A percentile compares a stretch with the other conserved stretches of the same genome.
These are phyloP conservation scores for Hypomecis atomaria DNA, from an alignment of 2,888 invertebrate species.

Conservation along the genomic window DNA sequence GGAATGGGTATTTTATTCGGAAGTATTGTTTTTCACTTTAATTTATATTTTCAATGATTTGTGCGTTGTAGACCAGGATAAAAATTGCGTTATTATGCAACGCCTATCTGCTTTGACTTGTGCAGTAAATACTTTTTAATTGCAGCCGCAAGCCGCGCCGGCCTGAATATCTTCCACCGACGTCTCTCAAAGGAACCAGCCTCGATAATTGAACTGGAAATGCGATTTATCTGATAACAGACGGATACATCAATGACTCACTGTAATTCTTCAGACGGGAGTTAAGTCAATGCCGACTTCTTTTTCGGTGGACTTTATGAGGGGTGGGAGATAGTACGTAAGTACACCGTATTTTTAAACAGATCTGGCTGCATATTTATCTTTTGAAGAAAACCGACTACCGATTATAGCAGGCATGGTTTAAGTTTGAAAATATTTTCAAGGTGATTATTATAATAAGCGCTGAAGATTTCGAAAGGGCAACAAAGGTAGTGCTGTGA, in stretches of 20 bases:
- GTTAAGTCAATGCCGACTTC: conserved; percentile 28
- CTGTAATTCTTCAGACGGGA: conserved; percentile 27
- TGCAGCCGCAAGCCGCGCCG: conserved; percentile 53
- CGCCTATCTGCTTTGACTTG: conserved; percentile 52
- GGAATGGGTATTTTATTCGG: too few species aligned
- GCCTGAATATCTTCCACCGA: conserved; percentile 60
- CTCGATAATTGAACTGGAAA: conserved; percentile 52
- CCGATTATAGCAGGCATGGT: conserved; percentile 3
- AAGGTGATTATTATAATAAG: background rate
- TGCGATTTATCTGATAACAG: conserved; percentile 50
- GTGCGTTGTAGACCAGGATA: too few species aligned
- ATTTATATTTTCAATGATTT: too few species aligned
- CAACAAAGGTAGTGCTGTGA: background rate
- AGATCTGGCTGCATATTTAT: background rate
- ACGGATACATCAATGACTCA: conserved; percentile 40
- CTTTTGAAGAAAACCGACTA: conserved; percentile 14
- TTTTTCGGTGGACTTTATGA: conserved; percentile 18
- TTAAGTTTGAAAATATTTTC: conserved; percentile 6
- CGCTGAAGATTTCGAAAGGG: background rate
- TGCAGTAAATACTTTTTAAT: conserved; percentile 56
- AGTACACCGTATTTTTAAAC: conserved; percentile 4
- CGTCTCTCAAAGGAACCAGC: conserved; percentile 47
- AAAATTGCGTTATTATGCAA: background rate
- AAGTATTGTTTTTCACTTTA: too few species aligned
- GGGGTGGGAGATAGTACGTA: conserved; percentile 1